phyloP scores from a whole-genome alignment of 2,888 invertebrate species.

The Kryphioiulus occultus region DNA sequence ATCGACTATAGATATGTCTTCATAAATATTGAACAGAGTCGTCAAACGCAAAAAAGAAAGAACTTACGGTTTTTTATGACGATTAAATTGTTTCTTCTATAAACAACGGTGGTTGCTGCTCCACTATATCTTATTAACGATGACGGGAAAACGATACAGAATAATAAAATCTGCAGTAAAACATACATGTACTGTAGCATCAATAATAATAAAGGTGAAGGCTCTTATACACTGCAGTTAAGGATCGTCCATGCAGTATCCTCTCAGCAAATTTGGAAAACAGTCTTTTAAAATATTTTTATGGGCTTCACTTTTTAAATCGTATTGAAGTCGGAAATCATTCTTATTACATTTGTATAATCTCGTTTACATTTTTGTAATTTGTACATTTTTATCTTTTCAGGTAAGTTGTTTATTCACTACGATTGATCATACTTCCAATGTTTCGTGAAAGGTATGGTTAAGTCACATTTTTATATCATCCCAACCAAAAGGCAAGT shows the following conservation, averaged over 20 bases:
- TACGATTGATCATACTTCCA: neutral
- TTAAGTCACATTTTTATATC: neutral
- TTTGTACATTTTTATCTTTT: neutral
- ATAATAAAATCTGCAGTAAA: neutral
- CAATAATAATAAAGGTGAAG: neutral
- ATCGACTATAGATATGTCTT: neutral
- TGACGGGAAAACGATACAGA: neutral
- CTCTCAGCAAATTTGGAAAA: neutral
- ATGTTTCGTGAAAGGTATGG: neutral
- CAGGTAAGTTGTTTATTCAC: constrained; percentile 1
- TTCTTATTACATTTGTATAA: too few species aligned
- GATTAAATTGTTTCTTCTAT: neutral
- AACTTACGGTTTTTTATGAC: neutral
- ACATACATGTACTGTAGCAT: neutral
- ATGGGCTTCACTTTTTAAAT: neutral
- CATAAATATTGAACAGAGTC: neutral
- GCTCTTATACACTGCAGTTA: neutral
- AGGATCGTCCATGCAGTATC: neutral
- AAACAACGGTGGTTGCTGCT: neutral
- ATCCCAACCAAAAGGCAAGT: neutral
- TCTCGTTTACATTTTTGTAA: neutral
- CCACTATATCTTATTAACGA: neutral
- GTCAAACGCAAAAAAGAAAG: neutral
- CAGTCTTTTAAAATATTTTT: neutral
- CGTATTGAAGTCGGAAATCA: too few species aligned